Percentiles rank a stretch among this genome's conserved stretches.
Evolutionary conservation across 92 coral and sea anemone species (phyloP).

Genomic region (Nematostella vectensis): DNA sequence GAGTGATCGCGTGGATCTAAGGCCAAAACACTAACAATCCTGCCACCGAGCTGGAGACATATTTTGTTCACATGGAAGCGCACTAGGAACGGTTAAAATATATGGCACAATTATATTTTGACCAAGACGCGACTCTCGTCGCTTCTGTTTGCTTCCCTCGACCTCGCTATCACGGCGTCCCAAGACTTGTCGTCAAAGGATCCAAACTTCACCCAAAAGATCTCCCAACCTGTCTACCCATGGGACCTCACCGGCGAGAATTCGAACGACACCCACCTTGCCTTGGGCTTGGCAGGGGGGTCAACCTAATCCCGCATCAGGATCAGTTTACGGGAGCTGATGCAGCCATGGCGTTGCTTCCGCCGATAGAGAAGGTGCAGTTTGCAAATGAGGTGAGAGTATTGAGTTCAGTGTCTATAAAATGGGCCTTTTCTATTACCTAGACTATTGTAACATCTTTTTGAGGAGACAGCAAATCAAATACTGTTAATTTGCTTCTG

Average conservation of each 20-base stretch:
- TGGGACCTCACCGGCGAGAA: not conserved
- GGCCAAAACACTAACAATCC: too few relatives aligned
- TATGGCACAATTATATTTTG: too few relatives aligned
- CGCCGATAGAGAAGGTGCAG: conserved; percentile 1
- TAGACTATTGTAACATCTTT: too few relatives aligned
- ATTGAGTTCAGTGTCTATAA: too few relatives aligned
- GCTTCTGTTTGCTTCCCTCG: not conserved
- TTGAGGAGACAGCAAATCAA: too few relatives aligned
- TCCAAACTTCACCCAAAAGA: not conserved
- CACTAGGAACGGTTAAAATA: too few relatives aligned
- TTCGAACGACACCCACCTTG: not conserved
- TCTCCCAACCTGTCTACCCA: not conserved
- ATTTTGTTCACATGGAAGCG: too few relatives aligned
- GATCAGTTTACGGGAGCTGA: conserved; percentile 2
- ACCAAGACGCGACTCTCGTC: conserved; percentile 1
- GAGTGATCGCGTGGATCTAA: too few relatives aligned
- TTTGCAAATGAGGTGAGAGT: not conserved
- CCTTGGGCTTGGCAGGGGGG: conserved; percentile 3
- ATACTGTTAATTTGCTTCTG: too few relatives aligned
- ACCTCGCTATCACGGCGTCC: conserved; percentile 1
- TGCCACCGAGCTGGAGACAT: too few relatives aligned
- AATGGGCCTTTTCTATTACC: too few relatives aligned
- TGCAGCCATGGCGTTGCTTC: not conserved
- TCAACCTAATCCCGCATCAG: conserved; percentile 1
- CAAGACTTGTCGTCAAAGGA: conserved; percentile 1